phyloP scores from a whole-genome alignment of 2,888 invertebrate genomes.

The Dryobotodes eremita region DNA sequence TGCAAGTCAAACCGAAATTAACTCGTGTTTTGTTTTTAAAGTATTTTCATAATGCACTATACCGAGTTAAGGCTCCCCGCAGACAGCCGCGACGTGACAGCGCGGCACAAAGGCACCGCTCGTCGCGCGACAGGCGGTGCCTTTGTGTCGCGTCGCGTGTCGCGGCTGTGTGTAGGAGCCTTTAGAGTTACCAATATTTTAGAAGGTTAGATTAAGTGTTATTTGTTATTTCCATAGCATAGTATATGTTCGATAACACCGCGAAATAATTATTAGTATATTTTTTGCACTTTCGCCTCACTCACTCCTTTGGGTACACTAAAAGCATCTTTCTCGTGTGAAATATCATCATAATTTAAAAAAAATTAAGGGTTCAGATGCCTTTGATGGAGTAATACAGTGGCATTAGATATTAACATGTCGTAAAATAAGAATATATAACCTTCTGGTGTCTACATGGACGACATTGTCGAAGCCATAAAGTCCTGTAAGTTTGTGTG shows the following conservation, averaged over 20 bases:
- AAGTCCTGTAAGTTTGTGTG: conserved; percentile 30
- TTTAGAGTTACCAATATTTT: neutral
- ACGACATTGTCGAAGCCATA: conserved; percentile 9
- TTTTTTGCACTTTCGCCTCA: conserved; percentile 26
- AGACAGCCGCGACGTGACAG: too few species aligned
- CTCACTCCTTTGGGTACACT: conserved; percentile 21
- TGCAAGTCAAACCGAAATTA: neutral
- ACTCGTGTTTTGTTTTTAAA: too few species aligned
- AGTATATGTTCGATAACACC: neutral
- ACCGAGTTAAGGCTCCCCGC: too few species aligned
- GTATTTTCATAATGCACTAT: neutral
- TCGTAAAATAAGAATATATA: neutral
- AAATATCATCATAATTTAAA: conserved; percentile 34
- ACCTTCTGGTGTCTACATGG: neutral
- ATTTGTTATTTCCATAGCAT: neutral
- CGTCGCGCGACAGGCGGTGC: too few species aligned
- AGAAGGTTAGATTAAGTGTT: neutral
- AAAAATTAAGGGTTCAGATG: conserved; percentile 22
- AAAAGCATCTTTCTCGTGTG: conserved; percentile 29
- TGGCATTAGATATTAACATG: neutral
- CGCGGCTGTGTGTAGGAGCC: too few species aligned
- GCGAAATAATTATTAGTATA: neutral
- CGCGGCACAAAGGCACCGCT: too few species aligned
- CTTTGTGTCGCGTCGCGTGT: too few species aligned
- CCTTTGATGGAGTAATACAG: conserved; percentile 1